These are phyloP conservation scores for Serranus cabrilla DNA, from an alignment of 2,797 vertebrate species.

Conservation along the genomic window DNA sequence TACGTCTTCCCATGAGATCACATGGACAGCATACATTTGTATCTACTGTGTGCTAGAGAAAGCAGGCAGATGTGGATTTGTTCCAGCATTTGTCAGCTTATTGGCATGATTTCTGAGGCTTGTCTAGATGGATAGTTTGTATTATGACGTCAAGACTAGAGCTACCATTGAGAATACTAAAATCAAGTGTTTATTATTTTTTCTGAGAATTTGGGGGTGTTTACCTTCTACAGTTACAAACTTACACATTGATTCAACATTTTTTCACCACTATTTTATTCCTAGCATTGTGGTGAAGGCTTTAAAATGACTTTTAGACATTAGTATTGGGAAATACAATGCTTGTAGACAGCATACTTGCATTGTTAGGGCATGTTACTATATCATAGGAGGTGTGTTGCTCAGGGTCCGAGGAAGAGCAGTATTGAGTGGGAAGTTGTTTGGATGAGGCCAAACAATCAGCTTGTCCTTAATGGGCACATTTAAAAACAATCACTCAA, in stretches of 20 bases:
- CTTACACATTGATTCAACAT: background rate
- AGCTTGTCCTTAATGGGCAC: too few relatives aligned
- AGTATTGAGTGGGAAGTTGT: too few relatives aligned
- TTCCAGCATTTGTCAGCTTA: background rate
- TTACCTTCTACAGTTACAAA: background rate
- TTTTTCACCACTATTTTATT: background rate
- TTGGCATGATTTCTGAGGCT: background rate
- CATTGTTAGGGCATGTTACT: too few relatives aligned
- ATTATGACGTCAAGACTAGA: background rate
- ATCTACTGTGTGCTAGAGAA: conserved; percentile 1
- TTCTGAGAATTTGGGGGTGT: background rate
- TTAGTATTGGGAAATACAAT: background rate
- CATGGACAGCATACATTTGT: background rate
- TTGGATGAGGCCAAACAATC: too few relatives aligned
- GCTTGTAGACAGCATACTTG: too few relatives aligned
- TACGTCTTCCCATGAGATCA: too few relatives aligned
- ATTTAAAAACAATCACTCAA: too few relatives aligned
- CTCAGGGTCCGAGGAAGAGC: too few relatives aligned
- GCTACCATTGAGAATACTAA: background rate
- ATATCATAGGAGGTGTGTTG: too few relatives aligned
- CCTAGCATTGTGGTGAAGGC: background rate
- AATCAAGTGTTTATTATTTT: background rate
- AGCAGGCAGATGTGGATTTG: background rate
- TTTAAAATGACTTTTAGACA: conserved; percentile 2
- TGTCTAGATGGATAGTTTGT: conserved; percentile 1